Percentiles rank a stretch among this genome's conserved stretches.
Conservation (phyloP, 2,888 invertebrate genomes). For the Hypena proboscidalis region DNA sequence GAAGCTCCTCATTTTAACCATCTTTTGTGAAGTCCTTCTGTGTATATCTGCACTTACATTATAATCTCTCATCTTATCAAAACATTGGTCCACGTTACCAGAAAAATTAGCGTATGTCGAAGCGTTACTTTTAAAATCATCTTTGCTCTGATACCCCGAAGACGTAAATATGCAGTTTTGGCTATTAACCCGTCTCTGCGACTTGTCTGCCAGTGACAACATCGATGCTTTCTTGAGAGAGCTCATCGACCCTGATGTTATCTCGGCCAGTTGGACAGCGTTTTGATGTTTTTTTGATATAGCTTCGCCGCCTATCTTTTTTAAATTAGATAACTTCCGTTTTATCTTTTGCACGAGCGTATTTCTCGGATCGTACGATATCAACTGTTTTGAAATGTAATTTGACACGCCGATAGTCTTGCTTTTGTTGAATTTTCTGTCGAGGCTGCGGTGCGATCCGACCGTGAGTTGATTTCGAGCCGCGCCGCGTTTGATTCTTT, state of each 20-base stretch:
- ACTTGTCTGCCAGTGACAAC: slow-evolving; percentile 77
- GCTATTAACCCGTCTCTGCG: slow-evolving; percentile 73
- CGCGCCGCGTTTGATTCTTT: slow-evolving; percentile 74
- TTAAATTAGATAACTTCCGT: slow-evolving; percentile 79
- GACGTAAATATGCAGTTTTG: slow-evolving; percentile 77
- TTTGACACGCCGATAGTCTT: slow-evolving; percentile 79
- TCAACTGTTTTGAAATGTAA: slow-evolving; percentile 80
- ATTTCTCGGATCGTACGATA: slow-evolving; percentile 79
- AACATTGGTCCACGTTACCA: slow-evolving; percentile 80
- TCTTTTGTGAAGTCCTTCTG: slow-evolving; percentile 59
- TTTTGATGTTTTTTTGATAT: slow-evolving; percentile 79
- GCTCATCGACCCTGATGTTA: slow-evolving; percentile 75
- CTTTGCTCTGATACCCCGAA: slow-evolving; percentile 70
- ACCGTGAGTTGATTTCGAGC: slow-evolving; percentile 64
- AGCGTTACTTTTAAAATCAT: slow-evolving; percentile 67
- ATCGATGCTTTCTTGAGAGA: slow-evolving; percentile 79
- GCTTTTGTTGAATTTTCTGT: slow-evolving; percentile 77
- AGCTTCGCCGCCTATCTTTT: slow-evolving; percentile 79
- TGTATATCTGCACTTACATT: slow-evolving; percentile 59
- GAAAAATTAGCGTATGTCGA: slow-evolving; percentile 80
- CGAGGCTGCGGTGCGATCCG: slow-evolving; percentile 78
- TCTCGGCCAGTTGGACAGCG: slow-evolving; percentile 79
- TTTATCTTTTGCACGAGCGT: slow-evolving; percentile 82
- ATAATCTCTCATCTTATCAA: slow-evolving; percentile 74
- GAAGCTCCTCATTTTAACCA: slow-evolving; percentile 74